Base-by-base conservation (phyloP, 2,113 vertebrate genomes). In the Entelurus aequoreus region DNA sequence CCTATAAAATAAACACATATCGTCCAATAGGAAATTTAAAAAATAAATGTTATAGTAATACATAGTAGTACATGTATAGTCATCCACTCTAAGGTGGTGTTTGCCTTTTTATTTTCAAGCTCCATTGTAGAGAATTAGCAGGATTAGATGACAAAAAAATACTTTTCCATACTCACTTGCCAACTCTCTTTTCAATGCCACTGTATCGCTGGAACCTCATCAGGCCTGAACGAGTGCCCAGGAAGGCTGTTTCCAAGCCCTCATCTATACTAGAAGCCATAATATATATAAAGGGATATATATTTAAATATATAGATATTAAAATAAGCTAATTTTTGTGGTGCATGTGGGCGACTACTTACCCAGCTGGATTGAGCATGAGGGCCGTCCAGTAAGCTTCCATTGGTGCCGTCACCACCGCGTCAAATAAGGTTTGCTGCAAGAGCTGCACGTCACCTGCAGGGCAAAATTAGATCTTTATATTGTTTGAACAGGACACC, bases 351-450 rank as follows among this genome's bases (percentile, higher is more conserved):
- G 49, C 61, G 48, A 46, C 49, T 55, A 84, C 83, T 60, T 83
- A 98, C 95, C 84, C 76, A 38, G 95, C 94, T 69, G 81, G 63
- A 42, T 94, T 94, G 84, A 97, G 94, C 60, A 91, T 90, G 35
- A 98, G 71, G 0, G 93, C 90, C 0, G 94, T 98, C 96, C 96
- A 98, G 76, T 98, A 97, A 16, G 95, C 96, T 77, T 98, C 95
- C 92, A 98, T 91, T 44, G 96, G 95, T 48, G 96, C 96, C 0
- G 96, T 97, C 66, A 97, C 94, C 70, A 97, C 94, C 0, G 95
- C 93, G 5, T 98, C 95, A 48, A 97, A 96, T 10, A 98, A 83
- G 6, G 94, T 92, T 72, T 96, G 93, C 67, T 90, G 91, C 37
- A 98, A 72, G 66, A 98, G 76, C 48, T 91, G 90, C 52, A 89